Percentiles rank a stretch among this genome's conserved stretches.
Conservation (phyloP, 2,888 invertebrate species). For the Strigamia transsilvanica region DNA sequence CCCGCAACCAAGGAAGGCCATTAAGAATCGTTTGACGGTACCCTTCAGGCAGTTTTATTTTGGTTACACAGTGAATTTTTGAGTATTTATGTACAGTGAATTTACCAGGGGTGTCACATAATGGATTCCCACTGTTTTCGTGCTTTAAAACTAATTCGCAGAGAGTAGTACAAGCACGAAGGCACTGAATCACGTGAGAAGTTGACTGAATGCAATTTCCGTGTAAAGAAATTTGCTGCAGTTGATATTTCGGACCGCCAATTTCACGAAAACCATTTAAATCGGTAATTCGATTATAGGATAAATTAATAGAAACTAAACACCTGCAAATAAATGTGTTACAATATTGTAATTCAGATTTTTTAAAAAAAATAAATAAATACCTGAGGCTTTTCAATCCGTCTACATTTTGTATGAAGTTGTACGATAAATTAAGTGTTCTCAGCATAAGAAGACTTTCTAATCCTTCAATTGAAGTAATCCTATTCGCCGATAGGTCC, state of each 20-base stretch:
- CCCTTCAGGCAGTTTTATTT: conserved; percentile 23
- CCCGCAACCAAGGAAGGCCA: conserved; percentile 53
- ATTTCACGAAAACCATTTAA: conserved; percentile 50
- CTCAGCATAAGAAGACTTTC: conserved; percentile 50
- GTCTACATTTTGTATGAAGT: conserved; percentile 50
- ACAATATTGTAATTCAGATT: background rate
- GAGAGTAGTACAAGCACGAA: conserved; percentile 50
- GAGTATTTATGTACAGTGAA: background rate
- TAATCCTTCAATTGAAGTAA: conserved; percentile 49
- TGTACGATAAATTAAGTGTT: conserved; percentile 51
- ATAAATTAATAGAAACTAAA: conserved; percentile 52
- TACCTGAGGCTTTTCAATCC: conserved; percentile 53
- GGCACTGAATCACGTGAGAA: conserved; percentile 51
- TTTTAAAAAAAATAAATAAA: background rate
- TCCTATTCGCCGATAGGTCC: conserved; percentile 44
- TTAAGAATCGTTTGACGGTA: conserved; percentile 51
- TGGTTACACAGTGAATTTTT: background rate
- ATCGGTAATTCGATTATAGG: conserved; percentile 51
- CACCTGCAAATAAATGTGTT: conserved; percentile 32
- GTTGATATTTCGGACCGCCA: conserved; percentile 50
- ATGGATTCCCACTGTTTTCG: conserved; percentile 51
- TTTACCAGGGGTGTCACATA: conserved; percentile 51
- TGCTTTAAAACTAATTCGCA: conserved; percentile 51
- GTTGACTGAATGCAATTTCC: conserved; percentile 51
- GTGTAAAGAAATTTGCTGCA: conserved; percentile 53